These are phyloP conservation scores for Hippolais icterina DNA, from an alignment of 2,113 vertebrate genomes.

Conservation along the genomic window DNA sequence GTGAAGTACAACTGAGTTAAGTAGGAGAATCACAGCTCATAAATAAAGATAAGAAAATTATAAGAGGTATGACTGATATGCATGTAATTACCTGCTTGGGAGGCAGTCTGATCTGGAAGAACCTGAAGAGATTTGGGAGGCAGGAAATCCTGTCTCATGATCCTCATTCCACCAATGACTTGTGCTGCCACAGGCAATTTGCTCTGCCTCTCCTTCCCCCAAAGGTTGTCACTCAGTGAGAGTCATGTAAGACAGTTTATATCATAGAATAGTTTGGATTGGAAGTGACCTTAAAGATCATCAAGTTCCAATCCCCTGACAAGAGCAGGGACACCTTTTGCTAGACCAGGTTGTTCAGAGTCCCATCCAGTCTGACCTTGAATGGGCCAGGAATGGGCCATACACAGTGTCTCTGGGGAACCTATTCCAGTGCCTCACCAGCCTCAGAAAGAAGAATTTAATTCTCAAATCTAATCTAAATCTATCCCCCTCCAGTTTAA, in stretches of 20 bases:
- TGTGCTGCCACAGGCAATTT: neutral
- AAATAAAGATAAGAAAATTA: constrained; percentile 47
- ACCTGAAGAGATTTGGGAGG: neutral
- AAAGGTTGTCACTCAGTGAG: neutral
- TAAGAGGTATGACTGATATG: constrained; percentile 14
- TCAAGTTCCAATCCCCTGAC: neutral
- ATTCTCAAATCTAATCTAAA: neutral
- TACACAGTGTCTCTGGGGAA: neutral
- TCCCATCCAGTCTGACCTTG: neutral
- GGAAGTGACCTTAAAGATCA: neutral
- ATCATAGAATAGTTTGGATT: neutral
- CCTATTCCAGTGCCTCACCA: neutral
- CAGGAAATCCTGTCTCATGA: constrained; percentile 40
- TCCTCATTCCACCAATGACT: neutral
- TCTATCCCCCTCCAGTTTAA: neutral
- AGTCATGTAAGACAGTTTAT: neutral
- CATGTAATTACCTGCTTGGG: constrained; percentile 29
- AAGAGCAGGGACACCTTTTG: neutral
- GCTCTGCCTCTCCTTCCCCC: neutral
- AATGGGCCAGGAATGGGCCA: neutral
- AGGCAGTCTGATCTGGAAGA: constrained; percentile 20
- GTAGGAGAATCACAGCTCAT: neutral
- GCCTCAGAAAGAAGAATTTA: neutral
- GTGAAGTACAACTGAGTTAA: neutral
- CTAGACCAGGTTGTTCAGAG: neutral